Evolutionary conservation across 2,797 vertebrate species (phyloP).

Genomic region (Chrosomus eos): DNA sequence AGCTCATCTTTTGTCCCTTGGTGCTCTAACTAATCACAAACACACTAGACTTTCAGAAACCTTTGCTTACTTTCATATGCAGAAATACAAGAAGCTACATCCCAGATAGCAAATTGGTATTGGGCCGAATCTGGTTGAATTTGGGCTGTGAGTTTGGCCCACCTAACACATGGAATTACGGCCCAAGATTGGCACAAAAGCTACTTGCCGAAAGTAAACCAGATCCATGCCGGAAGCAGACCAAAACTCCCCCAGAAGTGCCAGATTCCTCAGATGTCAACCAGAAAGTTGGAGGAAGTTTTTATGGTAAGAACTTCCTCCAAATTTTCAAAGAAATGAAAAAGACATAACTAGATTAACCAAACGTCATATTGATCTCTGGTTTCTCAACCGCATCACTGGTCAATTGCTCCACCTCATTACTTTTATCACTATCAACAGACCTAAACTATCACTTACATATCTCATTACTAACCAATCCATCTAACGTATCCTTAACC

Average conservation of each 20-base stretch:
- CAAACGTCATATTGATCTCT: not conserved
- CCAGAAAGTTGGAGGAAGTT: no score
- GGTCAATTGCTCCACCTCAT: not conserved
- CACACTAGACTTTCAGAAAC: not conserved
- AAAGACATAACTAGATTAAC: not conserved
- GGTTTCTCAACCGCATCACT: not conserved
- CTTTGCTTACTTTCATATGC: not conserved
- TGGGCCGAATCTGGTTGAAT: no score
- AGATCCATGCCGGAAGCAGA: no score
- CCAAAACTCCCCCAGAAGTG: no score
- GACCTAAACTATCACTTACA: not conserved
- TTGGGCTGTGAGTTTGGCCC: not conserved
- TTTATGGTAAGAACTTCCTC: not conserved
- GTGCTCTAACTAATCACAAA: not conserved
- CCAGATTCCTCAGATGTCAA: no score
- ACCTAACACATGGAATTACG: not conserved
- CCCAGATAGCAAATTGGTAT: no score
- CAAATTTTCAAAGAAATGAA: no score
- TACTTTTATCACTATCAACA: not conserved
- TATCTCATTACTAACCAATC: not conserved
- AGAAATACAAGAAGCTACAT: not conserved
- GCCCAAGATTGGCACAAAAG: no score
- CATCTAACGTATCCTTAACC: not conserved
- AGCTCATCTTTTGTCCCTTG: not conserved
- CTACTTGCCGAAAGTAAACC: no score